Percentiles rank a stretch among this genome's conserved stretches.
Evolutionary conservation across 2,797 vertebrate species (phyloP).

Genomic region (Rhodeus uyekii): DNA sequence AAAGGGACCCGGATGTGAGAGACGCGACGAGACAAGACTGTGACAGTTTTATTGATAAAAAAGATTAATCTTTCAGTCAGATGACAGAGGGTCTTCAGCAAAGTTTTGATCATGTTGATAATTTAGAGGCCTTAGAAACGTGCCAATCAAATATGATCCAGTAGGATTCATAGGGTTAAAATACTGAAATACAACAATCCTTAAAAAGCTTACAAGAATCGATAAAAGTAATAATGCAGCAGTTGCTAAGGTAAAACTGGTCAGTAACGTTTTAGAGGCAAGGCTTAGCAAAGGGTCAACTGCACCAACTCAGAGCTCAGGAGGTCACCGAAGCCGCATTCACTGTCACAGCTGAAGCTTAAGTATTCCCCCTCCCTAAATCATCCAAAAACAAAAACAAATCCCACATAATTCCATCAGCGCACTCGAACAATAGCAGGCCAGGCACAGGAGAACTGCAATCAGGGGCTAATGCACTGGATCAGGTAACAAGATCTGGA

Average conservation of each 20-base stretch:
- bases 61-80: background rate
- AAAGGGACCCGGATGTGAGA: no score
- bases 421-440: constrained; percentile 55
- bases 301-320: constrained; percentile 53
- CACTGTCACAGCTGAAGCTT: constrained; percentile 56
- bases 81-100: background rate
- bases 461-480: constrained; percentile 52
- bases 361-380: constrained; percentile 54
- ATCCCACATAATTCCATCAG: constrained; percentile 61
- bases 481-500: constrained; percentile 52
- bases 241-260: background rate
- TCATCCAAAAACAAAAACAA: constrained; percentile 62
- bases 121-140: background rate
- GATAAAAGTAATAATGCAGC: background rate
- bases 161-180: background rate
- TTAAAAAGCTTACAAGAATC: background rate
- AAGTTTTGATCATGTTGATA: background rate
- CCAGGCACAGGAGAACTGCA: constrained; percentile 55
- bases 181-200: background rate
- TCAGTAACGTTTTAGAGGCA: background rate
- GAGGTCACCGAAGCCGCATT: constrained; percentile 63
- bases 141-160: background rate
- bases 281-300: constrained; percentile 8
- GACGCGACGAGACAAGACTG: no score
- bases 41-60: no score